Evolutionary conservation across 1,140 invertebrate genomes (phyloP), one percentile per base, ranked within the genome.

Genomic region (Drosophila leontia): DNA sequence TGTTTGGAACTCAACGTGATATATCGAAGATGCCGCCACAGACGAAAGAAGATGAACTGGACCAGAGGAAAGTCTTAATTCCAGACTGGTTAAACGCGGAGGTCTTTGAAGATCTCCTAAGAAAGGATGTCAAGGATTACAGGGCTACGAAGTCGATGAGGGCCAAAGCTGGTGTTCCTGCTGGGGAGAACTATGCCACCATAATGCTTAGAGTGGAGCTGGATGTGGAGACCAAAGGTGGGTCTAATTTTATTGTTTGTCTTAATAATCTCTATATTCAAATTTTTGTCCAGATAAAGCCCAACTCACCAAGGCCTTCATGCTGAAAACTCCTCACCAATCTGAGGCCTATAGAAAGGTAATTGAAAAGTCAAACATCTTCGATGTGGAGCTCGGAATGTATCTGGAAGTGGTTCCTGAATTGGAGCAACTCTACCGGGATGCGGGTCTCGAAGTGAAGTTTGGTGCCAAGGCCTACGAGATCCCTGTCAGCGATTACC

Each of bases 141-240:
- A 83, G 93, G 75, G 17, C 60, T 13, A 85, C 78, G 7, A 83
- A 67, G 39, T 34, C 58, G 7, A 56, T 86, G 29, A 77, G 77
- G 7, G 74, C 63, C 0, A 60, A 45, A 11, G 56, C 82, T 11
- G 91, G 84, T 9, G 59, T 79, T 2, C 53, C 74, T 41, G 59
- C 74, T 26, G 91, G 91, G 0, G 87, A 92, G 48, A 92, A 92
- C 55, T 92, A 86, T 76, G 78, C 87, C 39, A 88, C 91, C 0
- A 23, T 86, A 15, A 86, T 92, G 87, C 69, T 91, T 0, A 70
- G 87, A n/a, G 42, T 92, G 8, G 56, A 77, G 29, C 48, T 90
- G n/a, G 87, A 86, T 19, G 57, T 86, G 12, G 72, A 84, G 34
- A 57, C 78, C 0, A 69, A 57, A 45, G 82, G 85, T 90, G 6